Percentiles rank a stretch among this genome's conserved stretches.
Evolutionary conservation across 2,888 invertebrate genomes (phyloP).

Genomic region (Nasonia oneida): DNA sequence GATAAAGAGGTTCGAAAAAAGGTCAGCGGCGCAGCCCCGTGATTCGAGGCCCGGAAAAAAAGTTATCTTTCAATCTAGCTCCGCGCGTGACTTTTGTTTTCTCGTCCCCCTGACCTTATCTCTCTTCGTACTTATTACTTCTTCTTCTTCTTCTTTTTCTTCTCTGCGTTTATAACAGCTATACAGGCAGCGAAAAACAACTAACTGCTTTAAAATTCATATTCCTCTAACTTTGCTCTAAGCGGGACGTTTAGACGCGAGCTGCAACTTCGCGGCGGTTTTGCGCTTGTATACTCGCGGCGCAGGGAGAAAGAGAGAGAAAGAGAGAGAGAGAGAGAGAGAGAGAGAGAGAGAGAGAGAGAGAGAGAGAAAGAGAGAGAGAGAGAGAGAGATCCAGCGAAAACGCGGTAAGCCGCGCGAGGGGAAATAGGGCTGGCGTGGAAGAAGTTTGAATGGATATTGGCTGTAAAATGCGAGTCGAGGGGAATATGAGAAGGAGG

Average conservation of each 20-base stretch:
- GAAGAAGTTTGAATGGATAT: slow-evolving; percentile 35
- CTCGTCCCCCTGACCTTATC: slow-evolving; percentile 2
- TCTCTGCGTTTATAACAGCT: not conserved
- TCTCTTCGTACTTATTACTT: not conserved
- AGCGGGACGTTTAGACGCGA: not conserved
- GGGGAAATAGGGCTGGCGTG: slow-evolving; percentile 11
- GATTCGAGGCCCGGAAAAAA: slow-evolving; percentile 41
- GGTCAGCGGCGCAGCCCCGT: not conserved
- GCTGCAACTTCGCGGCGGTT: not conserved
- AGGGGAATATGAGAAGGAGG: not conserved
- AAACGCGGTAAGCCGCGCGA: not conserved
- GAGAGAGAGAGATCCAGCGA: not conserved
- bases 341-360: not conserved
- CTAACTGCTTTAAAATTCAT: slow-evolving; percentile 71
- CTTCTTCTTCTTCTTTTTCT: slow-evolving; percentile 5
- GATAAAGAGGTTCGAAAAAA: slow-evolving; percentile 23
- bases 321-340: not conserved
- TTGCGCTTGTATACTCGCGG: not conserved
- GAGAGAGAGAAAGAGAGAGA: not conserved
- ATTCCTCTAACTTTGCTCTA: slow-evolving; percentile 62
- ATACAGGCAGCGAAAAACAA: slow-evolving; percentile 18
- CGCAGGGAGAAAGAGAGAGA: not conserved
- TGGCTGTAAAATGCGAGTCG: slow-evolving; percentile 18
- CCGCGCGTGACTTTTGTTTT: slow-evolving; percentile 45
- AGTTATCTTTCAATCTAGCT: slow-evolving; percentile 71